Percentiles rank a stretch among this genome's conserved stretches.
Conservation (phyloP, 2,888 invertebrate species). For the Phania funesta region DNA sequence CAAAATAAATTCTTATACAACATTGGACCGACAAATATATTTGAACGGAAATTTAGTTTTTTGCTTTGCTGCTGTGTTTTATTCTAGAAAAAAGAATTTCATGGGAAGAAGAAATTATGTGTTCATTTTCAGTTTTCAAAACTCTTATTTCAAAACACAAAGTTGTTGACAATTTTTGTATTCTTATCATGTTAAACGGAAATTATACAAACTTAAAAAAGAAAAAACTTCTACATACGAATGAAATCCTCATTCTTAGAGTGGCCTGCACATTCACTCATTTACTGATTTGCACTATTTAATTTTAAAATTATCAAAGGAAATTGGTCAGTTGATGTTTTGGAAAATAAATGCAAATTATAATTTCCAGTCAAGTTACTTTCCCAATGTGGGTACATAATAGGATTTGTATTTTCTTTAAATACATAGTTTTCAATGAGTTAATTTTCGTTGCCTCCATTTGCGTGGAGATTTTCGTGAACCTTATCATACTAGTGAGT, state of each 20-base stretch:
- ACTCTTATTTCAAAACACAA: not conserved
- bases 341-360: constrained; percentile 9
- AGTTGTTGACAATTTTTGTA: constrained; percentile 52
- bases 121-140: not conserved
- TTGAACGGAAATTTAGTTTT: constrained; percentile 46
- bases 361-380: not conserved
- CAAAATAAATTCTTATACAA: constrained; percentile 21
- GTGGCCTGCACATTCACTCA: not conserved
- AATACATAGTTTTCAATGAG: not conserved
- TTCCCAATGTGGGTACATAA: not conserved
- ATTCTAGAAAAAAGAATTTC: constrained; percentile 28
- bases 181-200: constrained; percentile 56
- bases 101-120: constrained; percentile 29
- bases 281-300: constrained; percentile 33
- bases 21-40: constrained; percentile 12
- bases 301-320: constrained; percentile 47
- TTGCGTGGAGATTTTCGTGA: not conserved
- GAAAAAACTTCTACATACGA: not conserved
- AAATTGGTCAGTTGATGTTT: constrained; percentile 45
- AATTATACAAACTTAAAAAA: constrained; percentile 58
- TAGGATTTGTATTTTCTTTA: constrained; percentile 6
- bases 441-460: not conserved
- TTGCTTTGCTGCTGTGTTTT: not conserved
- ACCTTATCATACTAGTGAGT: not conserved
- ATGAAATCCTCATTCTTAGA: not conserved